A percentile compares a stretch with the other conserved stretches of the same genome.
Evolutionary conservation across 2,113 vertebrate species (phyloP).

Genomic region (Gila orcuttii): DNA sequence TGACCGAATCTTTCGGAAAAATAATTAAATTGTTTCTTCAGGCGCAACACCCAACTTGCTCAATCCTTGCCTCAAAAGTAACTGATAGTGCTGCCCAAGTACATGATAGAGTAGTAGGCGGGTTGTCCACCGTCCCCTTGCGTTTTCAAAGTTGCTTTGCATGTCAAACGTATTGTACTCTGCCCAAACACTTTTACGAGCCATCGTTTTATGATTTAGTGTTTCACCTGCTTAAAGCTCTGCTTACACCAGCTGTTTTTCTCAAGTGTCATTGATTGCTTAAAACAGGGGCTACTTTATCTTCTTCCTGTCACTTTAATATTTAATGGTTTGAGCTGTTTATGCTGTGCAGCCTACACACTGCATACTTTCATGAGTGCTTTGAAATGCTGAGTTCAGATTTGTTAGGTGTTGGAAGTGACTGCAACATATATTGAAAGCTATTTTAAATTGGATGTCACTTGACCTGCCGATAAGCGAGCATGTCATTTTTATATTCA

Average conservation of each 20-base stretch:
- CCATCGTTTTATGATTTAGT: slow-evolving; percentile 2
- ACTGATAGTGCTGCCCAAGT: slow-evolving; percentile 53
- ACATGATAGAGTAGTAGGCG: slow-evolving; percentile 56
- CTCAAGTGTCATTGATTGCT: neutral
- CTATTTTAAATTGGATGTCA: neutral
- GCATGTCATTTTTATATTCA: neutral
- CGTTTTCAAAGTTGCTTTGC: slow-evolving; percentile 57
- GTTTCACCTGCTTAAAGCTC: slow-evolving; percentile 20
- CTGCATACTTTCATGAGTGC: neutral
- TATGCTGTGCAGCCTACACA: neutral
- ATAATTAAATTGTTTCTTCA: slow-evolving; percentile 7
- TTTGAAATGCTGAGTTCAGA: slow-evolving; percentile 4
- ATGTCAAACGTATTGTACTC: slow-evolving; percentile 51
- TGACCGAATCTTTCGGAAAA: slow-evolving; percentile 2
- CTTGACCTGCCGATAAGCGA: neutral
- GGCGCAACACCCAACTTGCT: slow-evolving; percentile 37
- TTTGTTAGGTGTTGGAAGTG: slow-evolving; percentile 17
- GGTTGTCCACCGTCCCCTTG: slow-evolving; percentile 59
- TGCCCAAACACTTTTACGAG: slow-evolving; percentile 30
- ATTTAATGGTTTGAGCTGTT: slow-evolving; percentile 13
- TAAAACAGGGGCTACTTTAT: slow-evolving; percentile 2
- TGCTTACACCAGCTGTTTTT: slow-evolving; percentile 29
- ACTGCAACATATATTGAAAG: neutral
- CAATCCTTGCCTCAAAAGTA: slow-evolving; percentile 54
- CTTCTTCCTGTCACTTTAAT: slow-evolving; percentile 25